phyloP scores from a whole-genome alignment of 2,797 vertebrate genomes.

The Anabacerthia variegaticeps region DNA sequence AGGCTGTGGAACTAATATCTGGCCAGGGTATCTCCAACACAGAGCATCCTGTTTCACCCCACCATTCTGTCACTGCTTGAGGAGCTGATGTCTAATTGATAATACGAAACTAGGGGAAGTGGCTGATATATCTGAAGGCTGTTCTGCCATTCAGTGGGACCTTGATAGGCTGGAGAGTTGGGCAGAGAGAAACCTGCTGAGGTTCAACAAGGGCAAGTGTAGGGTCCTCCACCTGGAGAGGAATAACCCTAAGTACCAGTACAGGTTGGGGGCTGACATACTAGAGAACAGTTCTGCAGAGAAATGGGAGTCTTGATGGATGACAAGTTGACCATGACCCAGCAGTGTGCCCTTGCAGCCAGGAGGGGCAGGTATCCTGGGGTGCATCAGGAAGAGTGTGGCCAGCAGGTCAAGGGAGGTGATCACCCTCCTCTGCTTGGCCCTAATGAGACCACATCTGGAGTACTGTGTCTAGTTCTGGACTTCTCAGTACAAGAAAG shows the following conservation, averaged over 20 bases:
- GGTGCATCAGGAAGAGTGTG: not conserved
- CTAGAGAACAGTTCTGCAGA: not conserved
- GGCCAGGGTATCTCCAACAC: not conserved
- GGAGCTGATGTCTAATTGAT: not conserved
- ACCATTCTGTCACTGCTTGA: not conserved
- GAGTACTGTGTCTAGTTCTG: not conserved
- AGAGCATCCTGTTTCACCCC: not conserved
- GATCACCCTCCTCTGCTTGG: accelerated
- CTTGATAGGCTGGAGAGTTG: not conserved
- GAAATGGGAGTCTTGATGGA: not conserved
- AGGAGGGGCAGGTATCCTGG: not conserved
- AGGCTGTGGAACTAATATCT: not conserved
- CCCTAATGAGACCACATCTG: not conserved
- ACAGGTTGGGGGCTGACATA: not conserved
- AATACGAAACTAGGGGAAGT: accelerated
- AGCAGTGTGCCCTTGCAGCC: not conserved
- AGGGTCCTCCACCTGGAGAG: not conserved
- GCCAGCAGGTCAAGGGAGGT: not conserved
- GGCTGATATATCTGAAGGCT: not conserved
- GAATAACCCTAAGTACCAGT: not conserved
- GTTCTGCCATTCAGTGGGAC: not conserved
- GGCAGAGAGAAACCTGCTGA: not conserved
- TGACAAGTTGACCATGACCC: not conserved
- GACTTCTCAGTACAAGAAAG: not conserved
- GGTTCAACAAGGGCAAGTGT: not conserved